A percentile compares a stretch with the other conserved stretches of the same genome.
Evolutionary conservation across 2,888 invertebrate genomes (phyloP).

Genomic region (Andrena marginata): DNA sequence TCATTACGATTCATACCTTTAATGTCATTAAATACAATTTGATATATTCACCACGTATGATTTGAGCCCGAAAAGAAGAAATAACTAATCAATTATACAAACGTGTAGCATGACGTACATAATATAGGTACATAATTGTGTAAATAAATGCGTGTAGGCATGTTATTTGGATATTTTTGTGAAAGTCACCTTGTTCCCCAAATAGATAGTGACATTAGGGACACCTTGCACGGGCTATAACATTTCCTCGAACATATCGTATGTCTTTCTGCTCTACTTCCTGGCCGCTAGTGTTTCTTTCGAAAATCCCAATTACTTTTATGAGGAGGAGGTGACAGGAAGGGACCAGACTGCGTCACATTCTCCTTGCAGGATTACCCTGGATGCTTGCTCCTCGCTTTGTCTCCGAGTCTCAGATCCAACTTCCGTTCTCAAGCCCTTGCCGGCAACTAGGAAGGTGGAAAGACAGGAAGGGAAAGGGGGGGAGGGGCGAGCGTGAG

Average conservation of each 20-base stretch:
- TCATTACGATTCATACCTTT: too few relatives aligned
- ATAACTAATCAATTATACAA: too few relatives aligned
- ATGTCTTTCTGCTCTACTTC: constrained; percentile 26
- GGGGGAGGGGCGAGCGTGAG: constrained; percentile 39
- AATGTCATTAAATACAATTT: too few relatives aligned
- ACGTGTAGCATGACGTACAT: too few relatives aligned
- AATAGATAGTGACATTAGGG: too few relatives aligned
- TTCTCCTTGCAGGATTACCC: constrained; percentile 80
- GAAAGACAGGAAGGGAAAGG: constrained; percentile 64
- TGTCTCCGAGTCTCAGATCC: constrained; percentile 80
- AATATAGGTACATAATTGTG: too few relatives aligned
- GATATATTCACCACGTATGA: too few relatives aligned
- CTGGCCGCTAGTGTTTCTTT: constrained; percentile 59
- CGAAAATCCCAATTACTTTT: constrained; percentile 81
- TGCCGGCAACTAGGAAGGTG: constrained; percentile 63
- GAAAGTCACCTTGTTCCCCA: too few relatives aligned
- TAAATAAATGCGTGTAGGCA: too few relatives aligned
- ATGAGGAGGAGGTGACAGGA: constrained; percentile 76
- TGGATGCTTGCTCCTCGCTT: constrained; percentile 80
- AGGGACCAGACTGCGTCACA: constrained; percentile 78
- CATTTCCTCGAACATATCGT: neutral
- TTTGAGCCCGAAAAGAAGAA: too few relatives aligned
- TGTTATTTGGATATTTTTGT: too few relatives aligned
- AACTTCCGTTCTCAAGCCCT: constrained; percentile 72
- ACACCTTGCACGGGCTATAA: neutral